A percentile compares a stretch with the other conserved stretches of the same genome.
Evolutionary conservation across 2,888 invertebrate genomes (phyloP).

Genomic region (Dioctria linearis): DNA sequence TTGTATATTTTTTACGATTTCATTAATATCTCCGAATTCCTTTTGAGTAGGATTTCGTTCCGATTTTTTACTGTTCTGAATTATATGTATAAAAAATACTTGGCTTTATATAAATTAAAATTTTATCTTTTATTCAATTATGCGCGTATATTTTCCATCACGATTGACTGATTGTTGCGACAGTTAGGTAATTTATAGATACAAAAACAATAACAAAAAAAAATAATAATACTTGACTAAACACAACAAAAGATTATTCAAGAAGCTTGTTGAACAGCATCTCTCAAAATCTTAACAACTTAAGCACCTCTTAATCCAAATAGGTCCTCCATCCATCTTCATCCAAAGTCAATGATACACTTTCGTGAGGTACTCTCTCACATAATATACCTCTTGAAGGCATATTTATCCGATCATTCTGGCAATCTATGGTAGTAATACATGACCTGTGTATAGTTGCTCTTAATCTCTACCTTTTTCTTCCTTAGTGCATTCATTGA

Average conservation of each 20-base stretch:
- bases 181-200: no score
- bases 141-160: no score
- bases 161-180: no score
- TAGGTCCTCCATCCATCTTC: constrained; percentile 16
- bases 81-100: no score
- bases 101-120: neutral
- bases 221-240: no score
- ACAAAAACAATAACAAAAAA: no score
- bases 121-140: no score
- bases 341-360: constrained; percentile 32
- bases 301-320: constrained; percentile 49
- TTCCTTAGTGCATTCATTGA: constrained; percentile 12
- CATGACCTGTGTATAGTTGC: neutral
- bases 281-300: constrained; percentile 16
- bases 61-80: no score
- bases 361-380: constrained; percentile 4
- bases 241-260: neutral
- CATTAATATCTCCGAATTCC: no score
- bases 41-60: no score
- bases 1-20: no score
- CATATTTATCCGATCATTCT: constrained; percentile 37
- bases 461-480: constrained; percentile 25
- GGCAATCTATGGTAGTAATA: constrained; percentile 1
- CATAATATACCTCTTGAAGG: neutral
- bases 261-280: constrained; percentile 7